Conservation (phyloP, 2,113 vertebrate genomes). For the Hemibagrus wyckioides region DNA sequence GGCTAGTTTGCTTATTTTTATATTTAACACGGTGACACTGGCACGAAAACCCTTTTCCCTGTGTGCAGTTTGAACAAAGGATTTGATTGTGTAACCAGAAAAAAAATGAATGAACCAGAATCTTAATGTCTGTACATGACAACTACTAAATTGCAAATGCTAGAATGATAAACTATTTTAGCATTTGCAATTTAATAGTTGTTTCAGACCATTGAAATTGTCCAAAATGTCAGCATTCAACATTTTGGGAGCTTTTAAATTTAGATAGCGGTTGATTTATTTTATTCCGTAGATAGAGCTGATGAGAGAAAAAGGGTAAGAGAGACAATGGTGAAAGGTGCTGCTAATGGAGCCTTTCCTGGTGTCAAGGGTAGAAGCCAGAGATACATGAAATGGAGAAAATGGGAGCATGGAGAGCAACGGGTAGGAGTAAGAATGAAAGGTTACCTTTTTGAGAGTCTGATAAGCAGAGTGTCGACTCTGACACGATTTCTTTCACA, state of each 20-base stretch:
- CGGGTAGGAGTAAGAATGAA: constrained; percentile 47
- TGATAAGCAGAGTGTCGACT: constrained; percentile 53
- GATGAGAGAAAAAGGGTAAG: background rate
- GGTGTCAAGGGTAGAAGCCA: constrained; percentile 19
- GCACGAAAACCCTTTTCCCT: background rate
- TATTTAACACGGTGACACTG: background rate
- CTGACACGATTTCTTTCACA: constrained; percentile 55
- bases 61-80: background rate
- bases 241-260: background rate
- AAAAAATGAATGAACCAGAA: background rate
- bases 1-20: background rate
- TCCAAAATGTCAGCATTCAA: constrained; percentile 23
- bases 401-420: constrained; percentile 41
- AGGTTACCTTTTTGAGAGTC: constrained; percentile 26
- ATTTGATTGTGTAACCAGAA: constrained; percentile 13
- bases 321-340: background rate
- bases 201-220: constrained; percentile 2
- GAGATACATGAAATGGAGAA: constrained; percentile 3
- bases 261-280: background rate
- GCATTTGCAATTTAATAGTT: constrained; percentile 21
- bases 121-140: constrained; percentile 5
- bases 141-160: background rate
- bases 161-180: background rate
- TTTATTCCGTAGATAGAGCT: background rate
- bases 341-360: constrained; percentile 20